A percentile compares a stretch with the other conserved stretches of the same genome.
These are phyloP conservation scores for Ibycter americanus DNA, from an alignment of 2,797 vertebrate species.

Conservation along the genomic window DNA sequence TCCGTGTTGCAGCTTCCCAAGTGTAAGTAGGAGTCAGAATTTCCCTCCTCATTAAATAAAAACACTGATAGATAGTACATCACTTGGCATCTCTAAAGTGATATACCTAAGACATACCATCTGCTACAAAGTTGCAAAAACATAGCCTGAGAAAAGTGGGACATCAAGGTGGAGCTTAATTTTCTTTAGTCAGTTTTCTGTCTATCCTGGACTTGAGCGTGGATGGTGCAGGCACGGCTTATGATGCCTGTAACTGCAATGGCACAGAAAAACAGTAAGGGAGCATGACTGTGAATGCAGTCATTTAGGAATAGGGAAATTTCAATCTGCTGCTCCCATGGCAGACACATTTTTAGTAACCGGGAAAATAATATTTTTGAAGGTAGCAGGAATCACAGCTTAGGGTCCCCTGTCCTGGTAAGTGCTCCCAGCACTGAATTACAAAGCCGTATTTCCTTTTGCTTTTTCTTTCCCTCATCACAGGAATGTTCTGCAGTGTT, in stretches of 20 bases:
- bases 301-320: neutral
- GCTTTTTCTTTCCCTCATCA: neutral
- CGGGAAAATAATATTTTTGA: neutral
- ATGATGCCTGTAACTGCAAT: neutral
- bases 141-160: constrained; percentile 69
- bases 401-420: neutral
- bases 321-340: neutral
- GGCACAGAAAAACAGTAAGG: neutral
- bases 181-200: constrained; percentile 62
- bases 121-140: constrained; percentile 57
- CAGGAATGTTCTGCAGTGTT: neutral
- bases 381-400: neutral
- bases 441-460: neutral
- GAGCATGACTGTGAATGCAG: neutral
- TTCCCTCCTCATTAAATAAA: constrained; percentile 62
- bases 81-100: constrained; percentile 63
- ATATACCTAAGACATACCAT: constrained; percentile 67
- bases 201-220: neutral
- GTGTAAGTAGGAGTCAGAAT: constrained; percentile 54
- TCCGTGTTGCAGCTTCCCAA: constrained; percentile 47
- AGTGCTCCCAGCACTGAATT: neutral
- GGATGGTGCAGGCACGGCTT: neutral
- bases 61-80: constrained; percentile 57
- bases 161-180: constrained; percentile 68
- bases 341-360: neutral